phyloP scores from a whole-genome alignment of 2,113 vertebrate species.

The Columbina picui region DNA sequence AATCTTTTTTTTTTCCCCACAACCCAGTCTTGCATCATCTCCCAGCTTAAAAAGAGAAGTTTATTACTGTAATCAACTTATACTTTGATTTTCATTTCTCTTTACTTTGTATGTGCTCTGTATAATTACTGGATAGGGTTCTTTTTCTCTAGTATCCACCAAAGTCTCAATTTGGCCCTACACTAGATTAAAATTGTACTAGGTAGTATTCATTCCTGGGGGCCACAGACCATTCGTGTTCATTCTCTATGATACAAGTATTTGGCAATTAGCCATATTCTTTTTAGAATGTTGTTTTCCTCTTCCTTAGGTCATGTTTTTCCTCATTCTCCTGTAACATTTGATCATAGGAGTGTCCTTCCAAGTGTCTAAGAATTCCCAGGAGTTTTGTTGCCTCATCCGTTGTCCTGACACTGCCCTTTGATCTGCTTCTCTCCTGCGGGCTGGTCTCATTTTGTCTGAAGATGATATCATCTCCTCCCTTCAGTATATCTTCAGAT shows the following conservation, averaged over 20 bases:
- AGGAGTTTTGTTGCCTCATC: rapidly evolving
- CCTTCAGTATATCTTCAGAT: background rate
- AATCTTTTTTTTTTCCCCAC: background rate
- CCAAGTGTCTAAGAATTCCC: background rate
- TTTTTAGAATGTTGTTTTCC: background rate
- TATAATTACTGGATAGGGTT: background rate
- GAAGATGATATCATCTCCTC: background rate
- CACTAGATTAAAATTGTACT: background rate
- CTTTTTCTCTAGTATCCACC: background rate
- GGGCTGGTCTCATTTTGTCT: background rate
- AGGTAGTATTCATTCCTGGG: background rate
- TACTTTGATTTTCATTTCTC: background rate
- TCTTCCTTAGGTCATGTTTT: background rate
- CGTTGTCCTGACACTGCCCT: background rate
- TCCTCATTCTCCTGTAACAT: background rate
- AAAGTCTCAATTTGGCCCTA: background rate
- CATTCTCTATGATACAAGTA: background rate
- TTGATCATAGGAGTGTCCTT: rapidly evolving
- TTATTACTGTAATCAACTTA: background rate
- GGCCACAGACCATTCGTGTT: background rate
- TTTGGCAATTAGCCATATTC: background rate
- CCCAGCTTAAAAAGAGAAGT: background rate
- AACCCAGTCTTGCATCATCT: background rate
- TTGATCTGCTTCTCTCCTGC: background rate
- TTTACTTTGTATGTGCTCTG: background rate